Evolutionary conservation across 2,888 invertebrate species (phyloP), one percentile per base, ranked within the genome.

Genomic region (Cantharis nigra): DNA sequence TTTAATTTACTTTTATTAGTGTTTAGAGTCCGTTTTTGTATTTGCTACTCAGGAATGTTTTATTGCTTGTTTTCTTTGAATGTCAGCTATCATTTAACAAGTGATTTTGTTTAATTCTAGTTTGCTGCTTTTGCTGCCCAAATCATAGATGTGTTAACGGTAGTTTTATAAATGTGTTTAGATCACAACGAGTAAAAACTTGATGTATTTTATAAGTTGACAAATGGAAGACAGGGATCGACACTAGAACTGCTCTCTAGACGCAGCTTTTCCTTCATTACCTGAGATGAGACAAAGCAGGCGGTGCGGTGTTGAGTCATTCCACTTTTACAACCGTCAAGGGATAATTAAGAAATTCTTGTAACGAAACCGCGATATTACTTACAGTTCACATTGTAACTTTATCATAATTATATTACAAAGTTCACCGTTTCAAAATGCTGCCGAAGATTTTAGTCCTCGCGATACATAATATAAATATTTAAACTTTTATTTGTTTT

Each of bases 1-100:
- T 83, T 83, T 84, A 85, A 85, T 85, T 84, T 83, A 83, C 81
- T 84, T 85, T 85, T 85, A 86, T 85, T 78, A 82, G 79, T 80
- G 81, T 80, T 84, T 79, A 75, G 84, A 82, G 84, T 79, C 78
- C 80, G 77, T 83, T 85, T 83, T 82, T 79, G 80, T 81, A 77
- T 80, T 80, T 78, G 75, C 79, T 72, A 79, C 80, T 74, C 75
- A 74, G 33, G 70, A 70, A 75, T 79, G 74, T 78, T 80, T 80
- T 80, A 78, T 79, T 77, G 75, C 76, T 71, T 75, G 74, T 73
- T 79, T 76, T 69, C 62, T 67, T 75, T 72, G 71, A 75, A 77
- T 73, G 75, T 26, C 49, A 71, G 70, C 77, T 72, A 78, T 80
- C 78, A 72, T 78, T 80, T 78, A 78, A 71, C 76, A 28, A 63